Conservation (phyloP, 2,113 vertebrate species). For the Caloenas nicobarica region DNA sequence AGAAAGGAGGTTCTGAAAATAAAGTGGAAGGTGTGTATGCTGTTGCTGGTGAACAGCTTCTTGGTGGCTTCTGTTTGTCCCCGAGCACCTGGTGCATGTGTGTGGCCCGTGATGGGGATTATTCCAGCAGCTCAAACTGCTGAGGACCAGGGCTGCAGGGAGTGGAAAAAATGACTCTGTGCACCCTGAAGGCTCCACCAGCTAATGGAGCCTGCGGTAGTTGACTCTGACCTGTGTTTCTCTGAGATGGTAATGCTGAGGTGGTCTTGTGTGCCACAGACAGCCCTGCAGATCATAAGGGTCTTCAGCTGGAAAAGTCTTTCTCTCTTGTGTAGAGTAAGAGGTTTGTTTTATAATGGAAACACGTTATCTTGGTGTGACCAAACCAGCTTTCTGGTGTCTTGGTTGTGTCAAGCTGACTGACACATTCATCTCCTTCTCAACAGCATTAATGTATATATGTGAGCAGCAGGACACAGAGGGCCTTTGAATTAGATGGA, state of each 20-base stretch:
- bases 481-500: neutral
- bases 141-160: neutral
- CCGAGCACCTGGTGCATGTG: neutral
- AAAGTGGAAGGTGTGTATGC: neutral
- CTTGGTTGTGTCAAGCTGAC: neutral
- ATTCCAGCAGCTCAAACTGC: neutral
- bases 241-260: neutral
- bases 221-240: neutral
- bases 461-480: neutral
- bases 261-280: neutral
- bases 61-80: neutral
- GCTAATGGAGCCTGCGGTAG: neutral
- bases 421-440: too few relatives aligned
- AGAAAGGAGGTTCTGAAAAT: neutral
- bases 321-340: neutral
- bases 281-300: neutral
- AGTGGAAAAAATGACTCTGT: neutral
- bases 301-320: neutral
- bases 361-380: neutral
- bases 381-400: neutral
- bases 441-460: too few relatives aligned
- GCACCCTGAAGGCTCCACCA: neutral
- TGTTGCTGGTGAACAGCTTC: neutral
- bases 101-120: neutral
- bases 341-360: neutral